Base-by-base conservation (phyloP, 2,797 vertebrate genomes). In the Pipistrellus nathusii region DNA sequence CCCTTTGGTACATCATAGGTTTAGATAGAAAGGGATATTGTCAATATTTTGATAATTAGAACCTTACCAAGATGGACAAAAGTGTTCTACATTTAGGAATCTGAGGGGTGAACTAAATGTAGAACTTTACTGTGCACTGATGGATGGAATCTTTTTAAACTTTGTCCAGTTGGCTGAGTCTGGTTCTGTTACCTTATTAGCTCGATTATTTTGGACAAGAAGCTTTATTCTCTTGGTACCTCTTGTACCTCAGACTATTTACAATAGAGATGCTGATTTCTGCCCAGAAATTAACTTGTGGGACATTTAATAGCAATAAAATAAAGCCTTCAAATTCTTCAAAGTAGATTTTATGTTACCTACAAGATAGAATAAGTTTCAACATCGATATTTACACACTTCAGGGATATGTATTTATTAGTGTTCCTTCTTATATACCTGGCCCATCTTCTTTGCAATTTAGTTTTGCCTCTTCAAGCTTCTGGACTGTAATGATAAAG, bases 401-500 rank as follows among this genome's bases (percentile, higher is more conserved):
- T 78, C 62, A 35, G 14, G 14, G 23, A 14, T 27, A 2, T 81
- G 41, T 64, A n/a, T 75, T 73, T 71, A 6, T 68, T 55, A 10
- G 12, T 53, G 77, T 66, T 92, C 30, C 0, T 59, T 55, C 27
- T 8, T 57, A 8, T 12, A 0, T 35, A 12, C 32, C 32, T 76
- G 78, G 44, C 30, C 48, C 71, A 18, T 76, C 76, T 89, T 69
- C 72, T 66, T 76, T 77, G 55, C 46, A 41, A 27, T 48, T 57
- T 59, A 2, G 8, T 82, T 18, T 55, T 51, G 7, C 76, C 27
- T 48, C 75, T 48, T 92, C 23, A 3, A 3, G 2, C 8, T 66
- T 77, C 35, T 8, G 53, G 48, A 13, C 55, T 87, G 21, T 87
- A 69, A 84, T 2, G 71, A 73, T 98, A 96, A 98, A 98, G 97